Base-by-base conservation (phyloP, 2,797 vertebrate species). In the Denticeps clupeoides region DNA sequence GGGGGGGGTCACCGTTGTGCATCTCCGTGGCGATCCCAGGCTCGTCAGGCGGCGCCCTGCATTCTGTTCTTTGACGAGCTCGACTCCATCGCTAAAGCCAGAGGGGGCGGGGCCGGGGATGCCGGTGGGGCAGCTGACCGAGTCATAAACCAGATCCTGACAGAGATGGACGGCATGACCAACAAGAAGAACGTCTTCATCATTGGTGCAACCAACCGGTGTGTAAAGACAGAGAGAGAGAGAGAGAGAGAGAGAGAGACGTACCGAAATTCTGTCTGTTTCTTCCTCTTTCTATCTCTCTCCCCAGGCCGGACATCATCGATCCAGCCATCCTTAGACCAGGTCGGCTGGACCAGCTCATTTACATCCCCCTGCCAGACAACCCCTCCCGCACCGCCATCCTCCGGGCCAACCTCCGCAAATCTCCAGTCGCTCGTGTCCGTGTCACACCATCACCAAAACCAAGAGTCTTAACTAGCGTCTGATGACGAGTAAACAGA, bases 131-230 rank as follows among this genome's bases (percentile, higher is more conserved):
- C 93, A 1, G 93, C 93, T 0, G 93, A 97, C 70, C 77, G 93
- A 27, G 93, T 97, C 60, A 97, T 97, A 72, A 97, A 97, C 82
- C 93, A 96, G 80, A 97, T 97, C 62, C 79, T 97, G 62, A 97
- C 93, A 0, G 93, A 97, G 77, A 97, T 97, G 93, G 93, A 97
- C 2, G 93, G 73, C 40, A 74, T 75, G 68, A 68, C 61, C 46
- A 60, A 72, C 60, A 75, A 74, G 42, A 74, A 75, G 60, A 74
- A 72, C 1, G 69, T 74, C 33, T 74, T 74, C 42, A 75, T 75
- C 45, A 74, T 76, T 22, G 71, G 73, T 2, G 70, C 73, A 47
- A 76, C 73, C 24, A 75, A 76, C 57, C 67, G 73, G 71, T 73
- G 10, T 13, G 19, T 21, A 31, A n/a, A n/a, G n/a, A n/a, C n/a